Evolutionary conservation across 2,797 vertebrate genomes (phyloP), one percentile per base, ranked within the genome.

Genomic region (Sebastes trivittatus): DNA sequence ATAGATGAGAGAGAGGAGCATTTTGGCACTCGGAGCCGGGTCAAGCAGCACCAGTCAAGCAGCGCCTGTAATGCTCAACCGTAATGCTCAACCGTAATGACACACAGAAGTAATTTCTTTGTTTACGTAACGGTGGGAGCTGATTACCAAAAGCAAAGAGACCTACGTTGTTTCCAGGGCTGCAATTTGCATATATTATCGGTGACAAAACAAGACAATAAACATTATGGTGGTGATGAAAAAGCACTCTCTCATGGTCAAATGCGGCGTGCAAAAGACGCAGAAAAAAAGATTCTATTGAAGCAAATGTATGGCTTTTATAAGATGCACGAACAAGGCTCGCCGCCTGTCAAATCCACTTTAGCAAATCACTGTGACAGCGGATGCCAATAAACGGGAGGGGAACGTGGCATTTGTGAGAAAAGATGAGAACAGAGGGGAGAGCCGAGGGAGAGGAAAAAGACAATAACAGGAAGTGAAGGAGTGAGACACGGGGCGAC

Each of bases 321-420:
- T 87, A 86, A 82, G 75, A 90, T 75, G 85, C 85, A 55, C 76
- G 86, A 90, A 90, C 77, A 82, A 83, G 69, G 59, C 75, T 63
- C 29, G 69, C 84, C 36, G 88, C 79, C 88, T 87, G 90, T 92
- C 92, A 86, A 73, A 86, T 93, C 82, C 84, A 89, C 87, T 93
- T 90, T 82, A 74, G 86, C 69, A 90, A 92, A 94, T 88, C 88
- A 74, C 82, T 49, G 79, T 88, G 90, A 93, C 88, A 76, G 38
- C 4, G 3, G 75, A 80, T 55, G 81, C 74, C 87, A 90, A 89
- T 92, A 89, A 92, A 85, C 81, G 69, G 62, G 76, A 80, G 60
- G 63, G 30, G 62, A 81, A 82, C 34, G 72, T 71, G 88, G 79
- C 61, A 20, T 87, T 80, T 69, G 77, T 29, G 63, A 66, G 78